Base-by-base conservation (phyloP, 1,140 invertebrate species). In the Ceratosolen solmsi region DNA sequence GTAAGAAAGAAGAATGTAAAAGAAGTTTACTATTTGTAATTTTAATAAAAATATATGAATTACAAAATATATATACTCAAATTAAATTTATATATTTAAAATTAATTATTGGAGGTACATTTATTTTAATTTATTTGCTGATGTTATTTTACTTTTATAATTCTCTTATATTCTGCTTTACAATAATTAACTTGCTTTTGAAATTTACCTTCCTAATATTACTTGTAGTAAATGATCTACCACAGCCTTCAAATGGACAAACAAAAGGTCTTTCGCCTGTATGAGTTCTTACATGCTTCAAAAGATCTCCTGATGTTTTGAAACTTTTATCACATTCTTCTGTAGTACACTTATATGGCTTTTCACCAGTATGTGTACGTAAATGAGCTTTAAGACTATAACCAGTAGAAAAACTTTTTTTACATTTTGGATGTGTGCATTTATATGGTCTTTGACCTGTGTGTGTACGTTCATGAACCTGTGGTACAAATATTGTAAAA, bases 221-320 rank as follows among this genome's bases (percentile, higher is more conserved):
- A n/a, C 94, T 95, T 9, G 95, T 95, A 0, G 95, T 95, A 85
- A 96, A 96, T 3, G 94, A 94, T 84, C 94, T 91, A 33, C 93
- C 93, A 89, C 95, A 96, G 33, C 93, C 94, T 71, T 93, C 92
- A 68, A 93, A 89, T 0, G 93, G 93, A 90, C 95, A 96, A 80
- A 93, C 90, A 85, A 95, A 95, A 17, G 95, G 95, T 73, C 94
- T 91, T 87, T 95, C 95, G 0, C 94, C 94, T 80, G 94, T 95
- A 86, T 95, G 95, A 30, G 94, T 95, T 65, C 94, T 88, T 27
- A 94, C 92, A 88, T 95, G 94, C 88, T 95, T 95, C 80, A 95
- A 93, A 49, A 95, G 89, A 90, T 95, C 94, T 2, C 94, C 94
- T 0, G 94, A 95, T 15, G 94, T 95, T 89, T 95, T 95, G 83